Evolutionary conservation across 2,113 vertebrate species (phyloP), one percentile per base, ranked within the genome.

Genomic region (Oostethus manadensis): DNA sequence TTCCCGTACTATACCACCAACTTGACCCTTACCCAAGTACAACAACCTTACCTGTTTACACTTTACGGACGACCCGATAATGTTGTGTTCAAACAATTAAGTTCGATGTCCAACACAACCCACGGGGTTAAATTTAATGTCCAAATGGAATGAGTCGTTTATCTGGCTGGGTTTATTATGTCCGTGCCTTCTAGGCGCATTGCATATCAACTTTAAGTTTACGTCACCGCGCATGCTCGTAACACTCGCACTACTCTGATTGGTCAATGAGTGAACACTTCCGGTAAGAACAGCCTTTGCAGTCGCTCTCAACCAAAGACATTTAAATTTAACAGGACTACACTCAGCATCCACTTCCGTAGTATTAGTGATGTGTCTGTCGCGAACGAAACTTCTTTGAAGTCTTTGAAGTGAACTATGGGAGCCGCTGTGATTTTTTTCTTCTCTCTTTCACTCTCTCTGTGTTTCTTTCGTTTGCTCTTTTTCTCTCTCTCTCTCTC

Each of bases 181-280:
- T 21, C 18, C 35, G 4, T 10, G 18, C 29, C 67, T 82, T 76
- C 38, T 73, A 65, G 65, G 22, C 13, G 29, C 44, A 23, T 44
- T 42, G 29, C 68, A 66, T 70, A 62, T 59, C 49, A 71, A 56
- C 54, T 5, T 42, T 16, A 15, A 13, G 49, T 43, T 64, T 4
- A 17, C 15, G 0, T 1, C 7, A 60, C 1, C 51, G 69, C 75
- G 80, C 83, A 80, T 72, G 80, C 33, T 66, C 62, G 1, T 0
- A 4, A 43, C 13, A 3, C 13, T 1, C 4, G 0, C n/a, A 9
- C 26, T 3, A 4, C 1, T 61, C 8, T 66, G 62, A 76, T 78
- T 78, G 71, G 78, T 18, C 35, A 53, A 21, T 17, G 14, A 0
- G 1, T 40, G 13, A 10, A 8, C 1, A 3, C 21, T 22, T 42